phyloP scores from a whole-genome alignment of 2,888 invertebrate genomes.

The Steromphala cineraria region DNA sequence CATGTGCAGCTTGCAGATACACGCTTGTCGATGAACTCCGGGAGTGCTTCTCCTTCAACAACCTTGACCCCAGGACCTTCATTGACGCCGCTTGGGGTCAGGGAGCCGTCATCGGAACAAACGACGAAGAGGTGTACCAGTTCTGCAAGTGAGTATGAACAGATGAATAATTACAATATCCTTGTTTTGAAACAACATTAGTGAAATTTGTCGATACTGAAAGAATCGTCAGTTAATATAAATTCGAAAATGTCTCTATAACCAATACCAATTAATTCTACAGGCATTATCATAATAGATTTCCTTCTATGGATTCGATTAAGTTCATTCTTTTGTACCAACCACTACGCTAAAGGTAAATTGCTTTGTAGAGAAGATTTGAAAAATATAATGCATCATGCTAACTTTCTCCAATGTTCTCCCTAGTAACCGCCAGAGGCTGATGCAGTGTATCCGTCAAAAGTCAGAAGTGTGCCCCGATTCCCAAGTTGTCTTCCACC shows the following conservation, averaged over 20 bases:
- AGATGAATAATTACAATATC: no score
- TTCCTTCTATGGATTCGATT: no score
- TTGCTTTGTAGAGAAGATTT: no score
- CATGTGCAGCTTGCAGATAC: conserved; percentile 37
- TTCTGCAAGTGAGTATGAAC: conserved; percentile 40
- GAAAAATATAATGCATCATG: no score
- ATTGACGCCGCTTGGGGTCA: conserved; percentile 36
- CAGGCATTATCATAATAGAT: no score
- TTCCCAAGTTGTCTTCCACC: conserved; percentile 31
- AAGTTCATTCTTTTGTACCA: no score
- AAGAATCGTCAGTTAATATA: no score
- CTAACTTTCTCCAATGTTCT: neutral
- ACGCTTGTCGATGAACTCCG: conserved; percentile 40
- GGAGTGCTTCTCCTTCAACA: conserved; percentile 42
- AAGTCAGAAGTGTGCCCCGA: conserved; percentile 39
- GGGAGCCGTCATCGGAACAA: conserved; percentile 34
- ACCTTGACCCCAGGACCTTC: conserved; percentile 37
- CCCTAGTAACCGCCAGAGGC: conserved; percentile 36
- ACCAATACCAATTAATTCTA: no score
- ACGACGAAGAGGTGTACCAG: conserved; percentile 33
- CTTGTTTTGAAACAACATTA: no score
- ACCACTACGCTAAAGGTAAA: no score
- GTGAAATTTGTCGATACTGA: no score
- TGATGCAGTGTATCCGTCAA: conserved; percentile 40
- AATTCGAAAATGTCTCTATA: no score